A percentile compares a stretch with the other conserved stretches of the same genome.
phyloP scores from a whole-genome alignment of 2,113 vertebrate species.

The Burhinus bistriatus region DNA sequence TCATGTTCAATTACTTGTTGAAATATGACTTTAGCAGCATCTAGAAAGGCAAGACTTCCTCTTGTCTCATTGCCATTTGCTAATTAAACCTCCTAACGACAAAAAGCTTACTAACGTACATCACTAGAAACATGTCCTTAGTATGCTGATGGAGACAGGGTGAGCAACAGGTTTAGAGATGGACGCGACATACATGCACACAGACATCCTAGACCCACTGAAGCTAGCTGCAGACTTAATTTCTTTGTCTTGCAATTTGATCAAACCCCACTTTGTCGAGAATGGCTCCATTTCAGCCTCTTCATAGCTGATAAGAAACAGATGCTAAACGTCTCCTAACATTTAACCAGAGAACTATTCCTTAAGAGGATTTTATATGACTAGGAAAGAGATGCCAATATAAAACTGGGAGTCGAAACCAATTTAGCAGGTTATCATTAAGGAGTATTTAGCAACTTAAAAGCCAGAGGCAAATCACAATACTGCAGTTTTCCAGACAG shows the following conservation, averaged over 20 bases:
- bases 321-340: background rate
- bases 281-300: background rate
- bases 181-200: background rate
- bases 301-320: background rate
- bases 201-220: background rate
- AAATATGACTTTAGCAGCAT: background rate
- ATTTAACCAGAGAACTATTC: background rate
- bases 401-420: conserved; percentile 17
- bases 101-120: background rate
- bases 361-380: background rate
- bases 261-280: background rate
- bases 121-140: background rate
- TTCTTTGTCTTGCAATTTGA: background rate
- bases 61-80: background rate
- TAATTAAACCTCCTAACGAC: background rate
- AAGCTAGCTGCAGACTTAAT: background rate
- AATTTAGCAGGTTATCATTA: conserved; percentile 35
- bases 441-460: conserved; percentile 18
- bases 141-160: background rate
- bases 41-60: background rate
- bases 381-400: background rate
- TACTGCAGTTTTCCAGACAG: conserved; percentile 20
- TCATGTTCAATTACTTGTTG: background rate
- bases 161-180: background rate
- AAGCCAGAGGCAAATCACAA: conserved; percentile 42